Evolutionary conservation across 2,888 invertebrate species (phyloP), one percentile per base, ranked within the genome.

Genomic region (Hyles lineata): DNA sequence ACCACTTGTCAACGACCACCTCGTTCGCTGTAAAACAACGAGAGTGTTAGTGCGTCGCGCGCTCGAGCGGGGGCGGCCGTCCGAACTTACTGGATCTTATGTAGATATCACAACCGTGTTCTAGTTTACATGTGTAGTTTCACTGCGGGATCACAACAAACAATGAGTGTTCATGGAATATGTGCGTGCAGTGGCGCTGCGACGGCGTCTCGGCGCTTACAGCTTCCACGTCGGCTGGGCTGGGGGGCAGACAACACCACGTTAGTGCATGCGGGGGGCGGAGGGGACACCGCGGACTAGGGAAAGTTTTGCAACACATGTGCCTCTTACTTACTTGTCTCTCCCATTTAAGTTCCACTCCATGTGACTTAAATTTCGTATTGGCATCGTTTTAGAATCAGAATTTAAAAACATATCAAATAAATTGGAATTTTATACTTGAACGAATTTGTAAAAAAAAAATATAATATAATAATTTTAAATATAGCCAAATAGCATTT

Each of bases 1-100:
- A 95, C 96, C 96, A 96, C 95, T 95, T 96, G 95, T 96, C 96
- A 95, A 96, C 89, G 94, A 96, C 96, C 93, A 92, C 94, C 90
- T 96, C 96, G 95, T 96, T 96, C 96, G 95, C 96, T 96, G 96
- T 89, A 96, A 96, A 95, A 95, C 88, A 94, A 93, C 89, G 90
- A 82, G 87, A 91, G 87, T 82, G 91, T 93, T 94, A 93, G 90
- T 89, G 88, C 85, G 76, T 84, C 81, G 84, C 81, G 82, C 88
- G 89, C 81, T 84, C 89, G 89, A 84, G 85, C 90, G 90, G 85
- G 35, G 85, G 87, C 84, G 82, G 89, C 89, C 89, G 88, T 87
- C 90, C 90, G 89, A 90, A 92, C 93, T 93, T 91, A 92, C 92
- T 85, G 85, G 89, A 83, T 89, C 86, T 88, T 90, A 89, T 86